These are phyloP conservation scores for Brachyrhaphis roseni DNA, from an alignment of 2,797 vertebrate species.

Conservation along the genomic window DNA sequence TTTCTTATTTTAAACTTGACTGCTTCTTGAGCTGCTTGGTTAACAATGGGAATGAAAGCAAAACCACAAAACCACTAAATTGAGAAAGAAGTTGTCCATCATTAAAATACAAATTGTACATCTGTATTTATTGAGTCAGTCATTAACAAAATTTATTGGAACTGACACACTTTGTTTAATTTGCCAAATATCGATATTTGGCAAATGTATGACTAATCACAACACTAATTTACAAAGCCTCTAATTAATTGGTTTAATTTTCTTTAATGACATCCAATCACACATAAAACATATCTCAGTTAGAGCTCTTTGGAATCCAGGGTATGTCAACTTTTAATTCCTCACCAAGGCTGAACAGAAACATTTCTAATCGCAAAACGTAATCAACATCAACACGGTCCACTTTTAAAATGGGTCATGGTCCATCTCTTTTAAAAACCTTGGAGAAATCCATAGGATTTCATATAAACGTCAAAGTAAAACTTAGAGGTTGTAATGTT, in stretches of 20 bases:
- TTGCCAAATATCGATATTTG: not conserved
- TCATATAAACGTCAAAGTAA: not conserved
- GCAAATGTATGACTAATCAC: not conserved
- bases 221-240: not conserved
- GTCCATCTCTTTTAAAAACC: not conserved
- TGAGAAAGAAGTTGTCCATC: not conserved
- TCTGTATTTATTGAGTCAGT: not conserved
- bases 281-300: not conserved
- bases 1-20: not conserved
- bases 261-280: not conserved
- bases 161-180: not conserved
- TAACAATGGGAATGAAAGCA: not conserved
- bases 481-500: not conserved
- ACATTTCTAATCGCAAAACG: not conserved
- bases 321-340: not conserved
- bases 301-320: not conserved
- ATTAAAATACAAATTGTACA: not conserved
- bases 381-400: not conserved
- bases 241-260: not conserved
- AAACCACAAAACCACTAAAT: not conserved
- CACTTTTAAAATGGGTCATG: not conserved
- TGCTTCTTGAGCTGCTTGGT: not conserved
- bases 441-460: not conserved
- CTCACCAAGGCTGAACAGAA: not conserved
- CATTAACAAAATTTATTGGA: not conserved